Conservation (phyloP, 2,797 vertebrate genomes). For the Ciconia nigra region DNA sequence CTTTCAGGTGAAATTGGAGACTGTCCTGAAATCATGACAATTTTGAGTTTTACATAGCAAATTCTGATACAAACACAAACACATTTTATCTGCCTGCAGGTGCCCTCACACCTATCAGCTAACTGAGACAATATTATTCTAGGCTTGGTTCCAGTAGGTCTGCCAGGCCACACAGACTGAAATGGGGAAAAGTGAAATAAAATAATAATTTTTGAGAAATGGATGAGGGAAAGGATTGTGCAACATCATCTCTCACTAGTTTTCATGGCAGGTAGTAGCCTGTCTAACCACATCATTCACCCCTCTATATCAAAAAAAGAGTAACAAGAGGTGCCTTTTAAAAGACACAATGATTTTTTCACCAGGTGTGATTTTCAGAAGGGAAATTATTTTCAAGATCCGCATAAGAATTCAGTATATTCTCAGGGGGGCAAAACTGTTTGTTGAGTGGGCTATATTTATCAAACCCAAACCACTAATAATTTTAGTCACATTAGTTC, state of each 20-base stretch:
- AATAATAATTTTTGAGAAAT: conserved; percentile 2
- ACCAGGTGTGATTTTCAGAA: not conserved
- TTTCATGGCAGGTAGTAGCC: not conserved
- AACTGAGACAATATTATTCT: conserved; percentile 41
- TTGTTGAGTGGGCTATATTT: not conserved
- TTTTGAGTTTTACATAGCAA: not conserved
- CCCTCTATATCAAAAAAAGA: not conserved
- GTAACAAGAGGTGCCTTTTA: not conserved
- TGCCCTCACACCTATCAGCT: conserved; percentile 53
- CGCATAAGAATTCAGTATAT: not conserved
- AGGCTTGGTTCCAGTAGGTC: conserved; percentile 38
- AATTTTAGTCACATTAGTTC: not conserved
- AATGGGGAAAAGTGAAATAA: conserved; percentile 30
- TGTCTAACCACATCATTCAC: not conserved
- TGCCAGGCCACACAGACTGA: conserved; percentile 52
- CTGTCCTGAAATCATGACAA: not conserved
- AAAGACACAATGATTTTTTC: not conserved
- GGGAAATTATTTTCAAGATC: not conserved
- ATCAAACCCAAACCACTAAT: not conserved
- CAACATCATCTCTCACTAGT: not conserved
- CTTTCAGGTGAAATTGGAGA: not conserved
- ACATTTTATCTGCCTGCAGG: conserved; percentile 40
- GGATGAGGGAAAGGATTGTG: not conserved
- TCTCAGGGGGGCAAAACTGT: not conserved
- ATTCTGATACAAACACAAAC: conserved; percentile 6